phyloP scores from a whole-genome alignment of 2,888 invertebrate species.

The Diadromus collaris region DNA sequence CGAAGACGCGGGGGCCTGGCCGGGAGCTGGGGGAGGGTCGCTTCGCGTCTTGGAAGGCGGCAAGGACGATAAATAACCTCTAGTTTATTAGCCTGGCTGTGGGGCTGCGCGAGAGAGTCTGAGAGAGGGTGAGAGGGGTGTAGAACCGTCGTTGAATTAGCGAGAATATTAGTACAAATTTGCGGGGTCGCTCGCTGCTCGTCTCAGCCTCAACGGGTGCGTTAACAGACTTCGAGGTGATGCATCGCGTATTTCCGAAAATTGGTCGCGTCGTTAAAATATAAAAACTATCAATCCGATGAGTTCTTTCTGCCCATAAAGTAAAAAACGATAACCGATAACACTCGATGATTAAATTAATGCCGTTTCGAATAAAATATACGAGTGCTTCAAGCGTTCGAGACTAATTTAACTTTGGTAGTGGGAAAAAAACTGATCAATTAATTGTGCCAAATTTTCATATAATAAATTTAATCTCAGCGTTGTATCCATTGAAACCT shows the following conservation, averaged over 20 bases:
- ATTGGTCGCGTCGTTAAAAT: background rate
- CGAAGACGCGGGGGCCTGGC: slow-evolving; percentile 60
- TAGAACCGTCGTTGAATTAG: slow-evolving; percentile 76
- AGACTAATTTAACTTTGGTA: background rate
- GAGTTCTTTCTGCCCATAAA: slow-evolving; percentile 3
- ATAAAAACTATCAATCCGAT: background rate
- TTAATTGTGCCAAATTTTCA: background rate
- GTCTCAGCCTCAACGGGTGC: slow-evolving; percentile 41
- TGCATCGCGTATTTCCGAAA: slow-evolving; percentile 16
- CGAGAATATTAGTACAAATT: slow-evolving; percentile 78
- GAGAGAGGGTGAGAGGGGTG: slow-evolving; percentile 59
- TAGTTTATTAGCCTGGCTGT: slow-evolving; percentile 76
- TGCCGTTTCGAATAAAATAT: background rate
- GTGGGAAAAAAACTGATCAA: background rate
- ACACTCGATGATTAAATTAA: background rate
- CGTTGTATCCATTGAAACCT: too few species aligned
- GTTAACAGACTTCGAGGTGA: slow-evolving; percentile 27
- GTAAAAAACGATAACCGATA: background rate
- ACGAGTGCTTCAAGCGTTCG: background rate
- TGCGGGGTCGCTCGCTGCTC: slow-evolving; percentile 56
- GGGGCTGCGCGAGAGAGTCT: slow-evolving; percentile 66
- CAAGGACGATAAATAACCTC: slow-evolving; percentile 78
- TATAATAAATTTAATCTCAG: too few species aligned
- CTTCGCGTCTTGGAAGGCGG: slow-evolving; percentile 58
- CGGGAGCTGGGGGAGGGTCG: slow-evolving; percentile 54